These are phyloP conservation scores for Rhagonycha lutea DNA, from an alignment of 2,888 invertebrate species.

Conservation along the genomic window DNA sequence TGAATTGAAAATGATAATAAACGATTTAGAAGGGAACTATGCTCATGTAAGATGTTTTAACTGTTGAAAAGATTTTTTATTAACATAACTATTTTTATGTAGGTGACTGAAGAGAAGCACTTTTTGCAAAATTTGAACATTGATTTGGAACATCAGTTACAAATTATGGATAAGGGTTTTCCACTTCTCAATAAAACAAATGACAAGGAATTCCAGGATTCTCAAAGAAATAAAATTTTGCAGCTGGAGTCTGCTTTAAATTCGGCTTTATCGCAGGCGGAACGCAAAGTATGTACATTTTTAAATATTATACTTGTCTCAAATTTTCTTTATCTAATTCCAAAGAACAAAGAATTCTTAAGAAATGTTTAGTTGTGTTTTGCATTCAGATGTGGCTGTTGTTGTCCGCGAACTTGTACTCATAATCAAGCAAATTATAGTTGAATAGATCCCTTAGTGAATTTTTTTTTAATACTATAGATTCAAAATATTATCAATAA, in stretches of 20 bases:
- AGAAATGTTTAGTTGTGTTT: background rate
- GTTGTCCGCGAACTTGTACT: background rate
- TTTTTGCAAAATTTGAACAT: slow-evolving; percentile 32
- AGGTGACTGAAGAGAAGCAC: slow-evolving; percentile 31
- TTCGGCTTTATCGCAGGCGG: slow-evolving; percentile 5
- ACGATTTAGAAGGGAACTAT: slow-evolving; percentile 9
- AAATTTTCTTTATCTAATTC: background rate
- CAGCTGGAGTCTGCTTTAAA: slow-evolving; percentile 33
- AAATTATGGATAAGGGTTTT: slow-evolving; percentile 36
- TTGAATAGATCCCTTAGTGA: background rate
- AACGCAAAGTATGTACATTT: slow-evolving; percentile 4
- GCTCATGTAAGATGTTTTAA: background rate
- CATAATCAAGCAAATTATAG: background rate
- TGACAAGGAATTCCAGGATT: slow-evolving; percentile 36
- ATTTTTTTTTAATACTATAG: too few species aligned
- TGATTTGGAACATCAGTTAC: slow-evolving; percentile 34
- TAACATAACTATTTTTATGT: background rate
- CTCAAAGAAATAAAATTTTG: slow-evolving; percentile 32
- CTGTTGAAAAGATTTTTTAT: background rate
- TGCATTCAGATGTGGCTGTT: background rate
- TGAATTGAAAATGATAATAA: background rate
- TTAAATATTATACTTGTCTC: background rate
- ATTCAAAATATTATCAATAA: too few species aligned
- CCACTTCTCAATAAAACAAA: slow-evolving; percentile 31
- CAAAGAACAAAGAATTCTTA: background rate